Evolutionary conservation across 2,888 invertebrate genomes (phyloP).

Genomic region (Synanthedon tipuliformis): DNA sequence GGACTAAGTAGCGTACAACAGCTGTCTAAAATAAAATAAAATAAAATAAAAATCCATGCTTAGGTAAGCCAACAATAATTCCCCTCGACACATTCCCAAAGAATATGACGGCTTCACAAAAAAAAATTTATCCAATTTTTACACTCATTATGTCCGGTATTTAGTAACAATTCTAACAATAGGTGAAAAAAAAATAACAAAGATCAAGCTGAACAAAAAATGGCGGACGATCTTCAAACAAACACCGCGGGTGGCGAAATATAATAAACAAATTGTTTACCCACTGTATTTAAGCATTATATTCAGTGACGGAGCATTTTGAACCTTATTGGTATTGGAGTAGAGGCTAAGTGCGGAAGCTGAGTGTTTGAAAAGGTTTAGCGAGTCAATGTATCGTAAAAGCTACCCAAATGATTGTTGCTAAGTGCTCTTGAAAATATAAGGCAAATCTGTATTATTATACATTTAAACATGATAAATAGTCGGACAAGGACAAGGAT

Average conservation of each 20-base stretch:
- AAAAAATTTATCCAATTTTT: constrained; percentile 40
- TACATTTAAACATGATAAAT: no score
- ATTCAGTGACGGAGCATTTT: background rate
- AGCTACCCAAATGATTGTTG: constrained; percentile 20
- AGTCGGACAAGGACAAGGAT: no score
- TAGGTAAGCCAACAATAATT: no score
- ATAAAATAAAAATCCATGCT: no score
- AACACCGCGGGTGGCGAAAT: constrained; percentile 34
- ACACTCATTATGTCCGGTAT: constrained; percentile 38
- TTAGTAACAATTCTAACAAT: constrained; percentile 24
- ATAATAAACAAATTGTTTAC: constrained; percentile 10
- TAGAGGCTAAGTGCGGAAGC: background rate
- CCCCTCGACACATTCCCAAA: background rate
- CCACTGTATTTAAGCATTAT: background rate
- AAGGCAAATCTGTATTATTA: no score
- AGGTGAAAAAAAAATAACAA: constrained; percentile 24
- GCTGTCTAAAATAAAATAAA: no score
- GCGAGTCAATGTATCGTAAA: constrained; percentile 9
- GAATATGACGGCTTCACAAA: constrained; percentile 2
- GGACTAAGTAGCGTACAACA: no score
- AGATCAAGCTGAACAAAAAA: constrained; percentile 15
- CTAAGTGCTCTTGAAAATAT: constrained; percentile 10
- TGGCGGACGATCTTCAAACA: constrained; percentile 29
- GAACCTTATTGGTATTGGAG: background rate
- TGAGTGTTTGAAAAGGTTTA: constrained; percentile 1